These are phyloP conservation scores for Eristalis arbustorum DNA, from an alignment of 2,888 invertebrate genomes.

Conservation along the genomic window DNA sequence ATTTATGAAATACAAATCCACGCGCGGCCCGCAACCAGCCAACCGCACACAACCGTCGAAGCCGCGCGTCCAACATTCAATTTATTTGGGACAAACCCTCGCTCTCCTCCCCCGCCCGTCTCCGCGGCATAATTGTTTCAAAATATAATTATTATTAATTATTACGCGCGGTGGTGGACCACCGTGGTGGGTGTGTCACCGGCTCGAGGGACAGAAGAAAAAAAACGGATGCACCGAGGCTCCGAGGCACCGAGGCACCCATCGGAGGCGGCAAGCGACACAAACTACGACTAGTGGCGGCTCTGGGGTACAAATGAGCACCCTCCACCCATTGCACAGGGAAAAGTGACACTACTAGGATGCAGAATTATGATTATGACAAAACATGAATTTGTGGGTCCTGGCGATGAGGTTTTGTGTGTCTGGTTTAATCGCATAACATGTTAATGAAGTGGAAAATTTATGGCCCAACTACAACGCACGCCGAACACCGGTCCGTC, in stretches of 20 bases:
- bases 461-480: conserved; percentile 69
- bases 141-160: conserved; percentile 71
- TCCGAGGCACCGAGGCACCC: too few relatives aligned
- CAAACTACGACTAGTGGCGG: neutral
- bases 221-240: too few relatives aligned
- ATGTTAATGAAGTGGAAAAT: conserved; percentile 76
- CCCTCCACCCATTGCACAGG: too few relatives aligned
- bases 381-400: conserved; percentile 74
- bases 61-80: conserved; percentile 64
- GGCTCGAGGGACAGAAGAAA: conserved; percentile 3
- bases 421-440: conserved; percentile 75
- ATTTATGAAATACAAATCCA: conserved; percentile 59
- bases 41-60: conserved; percentile 54
- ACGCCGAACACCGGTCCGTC: conserved; percentile 50
- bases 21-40: conserved; percentile 21
- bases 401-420: conserved; percentile 70
- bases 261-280: neutral
- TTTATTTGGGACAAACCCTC: conserved; percentile 66
- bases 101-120: conserved; percentile 12
- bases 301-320: conserved; percentile 24
- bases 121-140: conserved; percentile 68
- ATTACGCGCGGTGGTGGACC: conserved; percentile 56
- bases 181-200: conserved; percentile 44
- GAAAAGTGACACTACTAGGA: conserved; percentile 66
- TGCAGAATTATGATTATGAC: conserved; percentile 75